phyloP scores from a whole-genome alignment of 2,113 vertebrate genomes.

The Scomber scombrus region DNA sequence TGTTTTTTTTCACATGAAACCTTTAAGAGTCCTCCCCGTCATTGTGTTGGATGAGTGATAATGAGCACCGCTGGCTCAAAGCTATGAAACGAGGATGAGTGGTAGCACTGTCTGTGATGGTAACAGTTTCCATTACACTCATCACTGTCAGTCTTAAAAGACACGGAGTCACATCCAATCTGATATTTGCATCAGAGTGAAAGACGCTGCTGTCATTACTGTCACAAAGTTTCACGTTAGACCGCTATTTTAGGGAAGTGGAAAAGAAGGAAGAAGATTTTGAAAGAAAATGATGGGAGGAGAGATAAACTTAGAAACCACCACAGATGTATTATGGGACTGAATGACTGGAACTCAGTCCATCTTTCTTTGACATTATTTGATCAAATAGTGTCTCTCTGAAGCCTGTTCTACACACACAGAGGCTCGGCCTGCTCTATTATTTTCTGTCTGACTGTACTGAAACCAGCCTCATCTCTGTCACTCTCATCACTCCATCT shows the following conservation, averaged over 20 bases:
- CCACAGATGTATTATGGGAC: not conserved
- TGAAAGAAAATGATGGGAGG: not conserved
- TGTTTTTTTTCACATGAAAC: not conserved
- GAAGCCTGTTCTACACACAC: not conserved
- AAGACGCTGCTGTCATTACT: constrained; percentile 18
- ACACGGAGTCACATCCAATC: not conserved
- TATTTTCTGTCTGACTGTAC: not conserved
- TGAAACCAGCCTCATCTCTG: constrained; percentile 6
- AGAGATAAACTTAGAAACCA: constrained; percentile 9
- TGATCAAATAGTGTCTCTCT: constrained; percentile 18
- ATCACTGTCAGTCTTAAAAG: constrained; percentile 2
- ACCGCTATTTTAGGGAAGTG: not conserved
- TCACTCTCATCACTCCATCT: constrained; percentile 7
- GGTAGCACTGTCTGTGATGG: not conserved
- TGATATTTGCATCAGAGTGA: constrained; percentile 10
- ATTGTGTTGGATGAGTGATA: constrained; percentile 2
- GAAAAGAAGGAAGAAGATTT: not conserved
- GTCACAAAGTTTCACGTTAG: constrained; percentile 8
- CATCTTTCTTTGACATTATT: constrained; percentile 21
- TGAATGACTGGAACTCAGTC: constrained; percentile 6
- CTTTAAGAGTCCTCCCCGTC: not conserved
- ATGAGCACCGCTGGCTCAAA: not conserved
- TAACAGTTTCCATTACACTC: constrained; percentile 5
- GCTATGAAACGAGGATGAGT: constrained; percentile 10
- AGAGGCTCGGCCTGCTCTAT: not conserved